Evolutionary conservation across 2,113 vertebrate genomes (phyloP), one percentile per base, ranked within the genome.

Genomic region (Spizaetus ornatus): DNA sequence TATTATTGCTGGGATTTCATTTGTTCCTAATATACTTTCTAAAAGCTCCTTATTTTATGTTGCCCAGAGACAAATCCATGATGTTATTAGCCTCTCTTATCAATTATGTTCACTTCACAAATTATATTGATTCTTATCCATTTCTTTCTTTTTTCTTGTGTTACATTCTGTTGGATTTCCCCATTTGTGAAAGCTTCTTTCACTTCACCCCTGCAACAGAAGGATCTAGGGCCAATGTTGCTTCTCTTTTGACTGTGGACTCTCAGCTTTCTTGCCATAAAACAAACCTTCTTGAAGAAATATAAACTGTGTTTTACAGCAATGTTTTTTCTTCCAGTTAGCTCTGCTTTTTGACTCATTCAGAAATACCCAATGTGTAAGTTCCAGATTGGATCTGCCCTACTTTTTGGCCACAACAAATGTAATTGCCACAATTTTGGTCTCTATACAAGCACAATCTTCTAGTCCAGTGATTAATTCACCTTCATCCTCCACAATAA

Each of bases 1-100:
- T 86, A 67, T 95, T 90, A 93, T 78, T 94, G 47, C 59, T 82
- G 29, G 42, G 85, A 90, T 95, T 95, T 95, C 29, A 59, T 93
- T 96, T 93, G 38, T 48, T 79, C 22, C 36, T 85, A 53, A 90
- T 65, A 66, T 32, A 58, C 27, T 91, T 95, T 95, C 45, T 1
- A 65, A 95, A 95, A 73, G 26, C 48, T 85, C 29, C 78, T 76
- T 74, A 63, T 94, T 90, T 72, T 74, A 61, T 52, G 53, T 69
- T 91, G 27, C 58, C 73, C 74, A 86, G 84, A 93, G 93, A 96
- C 16, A 52, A 81, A 88, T 59, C 31, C n/a, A 36, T 52, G 29
- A 82, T 73, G 34, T 45, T 93, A 90, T 87, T 87, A 89, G 9
- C 12, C 19, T 95, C 31, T 90, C 58, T 87, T 91, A 96, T 81